Conservation (phyloP, 2,888 invertebrate genomes). For the Cephus pygmeus region DNA sequence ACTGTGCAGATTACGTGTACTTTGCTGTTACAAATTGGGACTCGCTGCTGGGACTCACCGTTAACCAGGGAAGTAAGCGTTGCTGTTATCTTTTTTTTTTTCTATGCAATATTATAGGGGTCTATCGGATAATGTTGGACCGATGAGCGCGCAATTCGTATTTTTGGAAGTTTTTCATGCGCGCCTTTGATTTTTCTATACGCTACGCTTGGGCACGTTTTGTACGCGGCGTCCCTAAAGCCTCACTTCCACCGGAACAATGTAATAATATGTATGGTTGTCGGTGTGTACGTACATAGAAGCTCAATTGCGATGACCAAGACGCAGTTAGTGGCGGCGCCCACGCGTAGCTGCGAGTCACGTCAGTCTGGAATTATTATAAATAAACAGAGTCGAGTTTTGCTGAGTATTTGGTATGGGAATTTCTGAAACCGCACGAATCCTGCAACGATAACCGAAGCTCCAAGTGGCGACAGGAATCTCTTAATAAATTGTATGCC, state of each 20-base stretch:
- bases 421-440: not conserved
- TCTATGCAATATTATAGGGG: too few species aligned
- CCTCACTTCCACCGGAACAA: not conserved
- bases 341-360: not conserved
- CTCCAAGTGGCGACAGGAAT: not conserved
- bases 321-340: not conserved
- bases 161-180: too few species aligned
- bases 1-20: too few species aligned
- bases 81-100: too few species aligned
- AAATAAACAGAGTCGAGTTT: not conserved
- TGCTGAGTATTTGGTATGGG: not conserved
- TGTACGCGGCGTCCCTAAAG: not conserved
- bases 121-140: too few species aligned
- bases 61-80: too few species aligned
- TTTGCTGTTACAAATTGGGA: too few species aligned
- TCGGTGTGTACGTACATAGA: not conserved
- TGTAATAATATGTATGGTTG: not conserved
- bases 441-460: not conserved
- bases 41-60: too few species aligned
- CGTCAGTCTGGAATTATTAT: not conserved
- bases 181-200: too few species aligned
- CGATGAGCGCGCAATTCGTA: too few species aligned
- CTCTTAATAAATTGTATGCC: not conserved
- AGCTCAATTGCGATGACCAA: not conserved
- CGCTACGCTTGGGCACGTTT: not conserved